phyloP scores from a whole-genome alignment of 2,797 vertebrate genomes.

The Gymnoscopelus braueri region DNA sequence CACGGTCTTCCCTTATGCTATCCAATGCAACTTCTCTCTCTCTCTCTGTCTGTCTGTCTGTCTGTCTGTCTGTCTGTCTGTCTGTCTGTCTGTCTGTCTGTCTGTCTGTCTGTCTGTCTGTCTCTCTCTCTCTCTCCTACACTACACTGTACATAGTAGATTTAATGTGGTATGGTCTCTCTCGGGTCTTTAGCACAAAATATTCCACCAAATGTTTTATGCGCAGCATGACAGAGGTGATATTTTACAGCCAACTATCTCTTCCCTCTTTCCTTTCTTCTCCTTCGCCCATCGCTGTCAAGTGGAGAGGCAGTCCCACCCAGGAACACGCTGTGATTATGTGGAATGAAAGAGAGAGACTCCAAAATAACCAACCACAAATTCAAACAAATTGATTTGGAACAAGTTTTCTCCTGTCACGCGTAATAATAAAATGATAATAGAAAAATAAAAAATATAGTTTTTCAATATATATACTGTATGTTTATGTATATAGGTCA shows the following conservation, averaged over 20 bases:
- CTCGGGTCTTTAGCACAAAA: constrained; percentile 30
- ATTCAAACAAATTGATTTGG: too few species aligned
- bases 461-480: constrained; percentile 6
- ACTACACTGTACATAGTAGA: background rate
- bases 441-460: too few species aligned
- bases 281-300: background rate
- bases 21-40: too few species aligned
- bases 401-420: too few species aligned
- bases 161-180: background rate
- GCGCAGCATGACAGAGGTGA: constrained; percentile 4
- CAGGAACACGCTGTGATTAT: constrained; percentile 7
- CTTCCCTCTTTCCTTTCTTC: background rate
- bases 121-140: background rate
- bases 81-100: background rate
- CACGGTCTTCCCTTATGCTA: too few species aligned
- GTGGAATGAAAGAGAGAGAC: constrained; percentile 1
- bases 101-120: background rate
- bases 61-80: background rate
- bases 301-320: constrained; percentile 3
- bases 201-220: constrained; percentile 15
- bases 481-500: background rate
- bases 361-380: too few species aligned
- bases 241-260: background rate
- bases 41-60: background rate
- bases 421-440: too few species aligned